phyloP scores from a whole-genome alignment of 2,797 vertebrate genomes.

The Xenops minutus region DNA sequence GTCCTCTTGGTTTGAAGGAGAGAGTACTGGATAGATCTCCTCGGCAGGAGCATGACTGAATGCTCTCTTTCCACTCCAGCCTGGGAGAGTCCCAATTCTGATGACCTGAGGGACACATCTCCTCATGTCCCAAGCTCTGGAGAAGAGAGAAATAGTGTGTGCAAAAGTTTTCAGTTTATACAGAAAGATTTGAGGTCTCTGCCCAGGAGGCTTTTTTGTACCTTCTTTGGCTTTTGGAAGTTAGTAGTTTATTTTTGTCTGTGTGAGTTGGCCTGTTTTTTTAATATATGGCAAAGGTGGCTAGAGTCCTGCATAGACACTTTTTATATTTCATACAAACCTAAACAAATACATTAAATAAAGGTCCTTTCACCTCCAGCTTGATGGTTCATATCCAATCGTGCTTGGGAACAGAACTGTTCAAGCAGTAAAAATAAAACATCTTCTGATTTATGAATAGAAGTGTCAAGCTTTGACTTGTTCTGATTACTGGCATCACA shows the following conservation, averaged over 20 bases:
- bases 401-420: conserved; percentile 52
- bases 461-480: conserved; percentile 57
- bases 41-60: background rate
- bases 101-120: background rate
- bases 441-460: conserved; percentile 58
- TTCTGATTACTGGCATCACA: conserved; percentile 58
- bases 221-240: conserved; percentile 4
- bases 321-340: conserved; percentile 40
- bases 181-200: background rate
- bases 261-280: conserved; percentile 21
- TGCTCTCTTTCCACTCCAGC: background rate
- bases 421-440: conserved; percentile 59
- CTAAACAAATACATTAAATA: conserved; percentile 54
- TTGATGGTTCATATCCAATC: conserved; percentile 52
- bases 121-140: background rate
- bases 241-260: conserved; percentile 41
- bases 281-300: conserved; percentile 31
- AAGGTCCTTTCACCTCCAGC: conserved; percentile 49
- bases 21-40: background rate
- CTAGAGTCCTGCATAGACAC: background rate
- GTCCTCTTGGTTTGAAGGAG: conserved; percentile 3
- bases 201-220: background rate
- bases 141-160: background rate
- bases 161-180: background rate
- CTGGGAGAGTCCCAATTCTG: background rate